Conservation (phyloP, 2,888 invertebrate species). For the Pachydiplax longipennis region DNA sequence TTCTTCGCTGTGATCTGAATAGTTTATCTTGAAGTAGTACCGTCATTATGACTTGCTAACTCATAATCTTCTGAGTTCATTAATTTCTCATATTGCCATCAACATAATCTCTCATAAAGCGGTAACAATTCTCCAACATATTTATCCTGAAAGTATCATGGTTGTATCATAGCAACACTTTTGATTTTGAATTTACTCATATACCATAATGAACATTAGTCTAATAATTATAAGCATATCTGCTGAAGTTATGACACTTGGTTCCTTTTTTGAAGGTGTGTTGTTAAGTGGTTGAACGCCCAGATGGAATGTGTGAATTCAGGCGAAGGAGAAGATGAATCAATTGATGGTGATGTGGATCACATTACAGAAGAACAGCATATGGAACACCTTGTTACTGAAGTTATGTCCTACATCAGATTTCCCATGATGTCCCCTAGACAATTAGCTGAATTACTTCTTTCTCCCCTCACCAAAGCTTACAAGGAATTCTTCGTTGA, state of each 20-base stretch:
- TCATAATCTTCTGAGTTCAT: too few species aligned
- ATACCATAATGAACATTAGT: too few species aligned
- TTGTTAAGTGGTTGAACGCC: constrained; percentile 79
- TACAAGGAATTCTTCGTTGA: constrained; percentile 89
- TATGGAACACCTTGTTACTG: constrained; percentile 74
- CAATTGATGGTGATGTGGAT: constrained; percentile 1
- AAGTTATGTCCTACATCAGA: constrained; percentile 75
- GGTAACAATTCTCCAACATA: too few species aligned
- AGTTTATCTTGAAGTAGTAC: too few species aligned
- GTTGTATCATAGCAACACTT: too few species aligned
- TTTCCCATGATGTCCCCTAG: constrained; percentile 96
- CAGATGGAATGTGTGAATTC: constrained; percentile 69
- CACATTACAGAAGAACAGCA: constrained; percentile 63
- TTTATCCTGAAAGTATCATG: too few species aligned
- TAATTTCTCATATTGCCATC: too few species aligned
- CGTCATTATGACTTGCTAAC: too few species aligned
- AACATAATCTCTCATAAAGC: too few species aligned
- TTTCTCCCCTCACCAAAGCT: constrained; percentile 78
- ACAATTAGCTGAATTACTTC: constrained; percentile 81
- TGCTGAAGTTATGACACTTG: background rate
- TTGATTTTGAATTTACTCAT: too few species aligned
- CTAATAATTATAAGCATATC: background rate
- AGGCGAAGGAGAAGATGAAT: constrained; percentile 61
- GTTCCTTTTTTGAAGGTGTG: constrained; percentile 64
- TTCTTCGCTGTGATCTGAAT: too few species aligned